Evolutionary conservation across 2,113 vertebrate genomes (phyloP), one percentile per base, ranked within the genome.

Genomic region (Nematolebias whitei): DNA sequence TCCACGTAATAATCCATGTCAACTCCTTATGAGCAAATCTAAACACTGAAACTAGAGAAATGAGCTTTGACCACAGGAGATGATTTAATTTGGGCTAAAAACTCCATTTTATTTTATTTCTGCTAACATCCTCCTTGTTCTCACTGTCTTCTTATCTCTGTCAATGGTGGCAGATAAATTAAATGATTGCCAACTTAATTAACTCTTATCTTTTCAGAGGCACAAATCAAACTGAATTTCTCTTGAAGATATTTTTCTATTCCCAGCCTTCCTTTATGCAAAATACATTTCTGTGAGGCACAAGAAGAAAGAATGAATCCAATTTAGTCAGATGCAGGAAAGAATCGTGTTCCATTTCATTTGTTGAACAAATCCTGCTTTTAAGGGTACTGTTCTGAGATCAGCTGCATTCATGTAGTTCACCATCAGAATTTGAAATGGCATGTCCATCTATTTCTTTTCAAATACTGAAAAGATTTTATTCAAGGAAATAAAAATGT

Each of bases 101-200:
- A 61, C 41, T 64, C 56, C 69, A 41, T 73, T 79, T 63, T 53
- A 71, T 71, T 40, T 61, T 35, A n/a, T 76, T 65, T 61, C 62
- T 72, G 41, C 78, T 49, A 55, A 74, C 63, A 57, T 59, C 62
- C 73, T 68, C 71, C 68, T 56, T 47, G 45, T 54, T 74, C 68
- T 51, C n/a, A 80, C 86, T 82, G 78, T 63, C 63, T 44, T 39
- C 66, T 84, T 85, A 86, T 89, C 84, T 73, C 56, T 56, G 61
- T 67, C 69, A 40, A 68, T 38, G 71, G 82, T 86, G 84, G 78
- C 71, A 72, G 73, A 72, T 71, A 88, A 86, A 89, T 88, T 80
- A 84, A 88, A 88, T 89, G 77, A 88, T 89, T 86, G 78, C 78
- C 66, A 80, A 71, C 76, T 82, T 85, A 80, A 88, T 88, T 88